A percentile compares a stretch with the other conserved stretches of the same genome.
These are phyloP conservation scores for Arizona elegans DNA, from an alignment of 2,113 vertebrate species.

Conservation along the genomic window DNA sequence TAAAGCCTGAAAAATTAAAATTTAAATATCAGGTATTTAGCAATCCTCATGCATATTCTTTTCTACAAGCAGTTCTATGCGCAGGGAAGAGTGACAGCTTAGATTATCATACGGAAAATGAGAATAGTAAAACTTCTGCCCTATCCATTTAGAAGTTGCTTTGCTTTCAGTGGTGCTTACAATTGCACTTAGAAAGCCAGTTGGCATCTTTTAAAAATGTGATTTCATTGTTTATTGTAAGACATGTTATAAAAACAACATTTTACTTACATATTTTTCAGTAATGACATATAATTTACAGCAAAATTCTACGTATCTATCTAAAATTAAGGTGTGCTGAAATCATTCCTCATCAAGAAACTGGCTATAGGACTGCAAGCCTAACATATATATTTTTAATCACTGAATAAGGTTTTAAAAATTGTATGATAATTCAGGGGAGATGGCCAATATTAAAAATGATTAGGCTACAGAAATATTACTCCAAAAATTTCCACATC, in stretches of 20 bases:
- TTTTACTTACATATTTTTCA: background rate
- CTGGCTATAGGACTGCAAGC: background rate
- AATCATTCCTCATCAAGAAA: background rate
- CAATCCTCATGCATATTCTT: background rate
- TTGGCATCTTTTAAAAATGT: background rate
- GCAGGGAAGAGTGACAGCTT: background rate
- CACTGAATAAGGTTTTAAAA: background rate
- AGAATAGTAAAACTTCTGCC: background rate
- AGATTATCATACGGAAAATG: background rate
- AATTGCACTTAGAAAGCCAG: background rate
- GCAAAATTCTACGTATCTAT: background rate
- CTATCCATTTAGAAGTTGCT: background rate
- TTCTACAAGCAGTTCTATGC: background rate
- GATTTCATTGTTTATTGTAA: background rate
- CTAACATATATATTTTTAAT: no score
- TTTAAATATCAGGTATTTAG: background rate
- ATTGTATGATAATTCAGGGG: background rate
- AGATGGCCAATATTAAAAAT: background rate
- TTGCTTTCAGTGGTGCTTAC: background rate
- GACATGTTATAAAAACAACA: background rate
- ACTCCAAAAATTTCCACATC: background rate
- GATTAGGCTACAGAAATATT: background rate
- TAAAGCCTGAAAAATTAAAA: no score
- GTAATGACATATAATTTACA: background rate
- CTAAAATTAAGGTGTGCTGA: background rate